Conservation (phyloP, 1,140 invertebrate genomes). For the Melipona quadrifasciata region DNA sequence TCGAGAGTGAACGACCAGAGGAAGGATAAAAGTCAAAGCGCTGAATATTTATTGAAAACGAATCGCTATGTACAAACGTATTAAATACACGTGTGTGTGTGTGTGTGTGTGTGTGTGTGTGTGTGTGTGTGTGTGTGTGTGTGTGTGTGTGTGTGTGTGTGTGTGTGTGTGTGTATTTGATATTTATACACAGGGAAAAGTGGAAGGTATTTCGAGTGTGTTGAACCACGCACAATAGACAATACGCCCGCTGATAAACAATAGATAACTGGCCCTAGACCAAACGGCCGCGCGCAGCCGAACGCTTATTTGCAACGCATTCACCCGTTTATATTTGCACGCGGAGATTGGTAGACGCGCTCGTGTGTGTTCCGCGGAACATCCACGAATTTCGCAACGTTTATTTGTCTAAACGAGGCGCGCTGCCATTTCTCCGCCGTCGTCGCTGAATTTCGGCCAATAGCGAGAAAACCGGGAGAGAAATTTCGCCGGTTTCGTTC, state of each 20-base stretch:
- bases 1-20: background rate
- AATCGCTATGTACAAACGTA: slow-evolving; percentile 75
- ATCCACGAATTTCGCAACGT: slow-evolving; percentile 35
- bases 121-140: slow-evolving; percentile 9
- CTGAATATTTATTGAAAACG: slow-evolving; percentile 76
- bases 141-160: background rate
- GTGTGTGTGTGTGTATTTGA: slow-evolving; percentile 35
- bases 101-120: too few species aligned
- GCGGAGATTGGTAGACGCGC: slow-evolving; percentile 52
- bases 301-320: slow-evolving; percentile 71
- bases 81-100: slow-evolving; percentile 68
- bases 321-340: slow-evolving; percentile 69
- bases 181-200: slow-evolving; percentile 73
- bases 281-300: slow-evolving; percentile 31
- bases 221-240: slow-evolving; percentile 63
- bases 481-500: background rate
- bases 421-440: background rate
- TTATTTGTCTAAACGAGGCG: slow-evolving; percentile 39
- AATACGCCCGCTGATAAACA: slow-evolving; percentile 72
- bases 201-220: slow-evolving; percentile 34
- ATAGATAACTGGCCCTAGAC: slow-evolving; percentile 63
- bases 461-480: background rate
- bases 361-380: slow-evolving; percentile 20
- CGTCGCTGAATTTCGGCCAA: background rate
- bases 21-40: slow-evolving; percentile 67